Base-by-base conservation (phyloP, 2,888 invertebrate genomes). In the Eupithecia centaureata region DNA sequence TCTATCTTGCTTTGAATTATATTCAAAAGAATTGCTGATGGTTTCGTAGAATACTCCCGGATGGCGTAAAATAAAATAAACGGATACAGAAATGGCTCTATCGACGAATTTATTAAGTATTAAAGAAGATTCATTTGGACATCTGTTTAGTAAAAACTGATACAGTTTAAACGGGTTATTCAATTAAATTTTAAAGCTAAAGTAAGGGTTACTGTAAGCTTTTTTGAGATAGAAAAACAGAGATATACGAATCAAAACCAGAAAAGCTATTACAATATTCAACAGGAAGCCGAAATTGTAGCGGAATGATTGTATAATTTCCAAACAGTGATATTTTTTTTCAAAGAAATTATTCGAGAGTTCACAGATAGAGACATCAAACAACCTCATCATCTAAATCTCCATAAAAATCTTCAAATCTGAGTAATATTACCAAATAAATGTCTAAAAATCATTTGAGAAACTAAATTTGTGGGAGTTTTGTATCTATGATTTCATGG, bases 21-120 rank as follows among this genome's bases (percentile, higher is more conserved):
- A 59, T 38, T 62, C 58, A 52, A 62, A 59, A 52, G 8, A 15
- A 51, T 28, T 12, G 10, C 35, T 52, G 28, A 33, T 56, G 28
- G 77, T 81, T 84, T 84, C 82, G 74, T 77, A 81, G 85, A 84
- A 85, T 78, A 78, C 73, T 83, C 85, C 38, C 86, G 89, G 90
- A 89, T 86, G 35, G 84, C 78, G 81, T 73, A 78, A 82, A 84
- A 87, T 86, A 89, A 86, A 88, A 83, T 82, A 73, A 80, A 84
- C 90, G 92, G 92, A 91, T 88, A 86, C 87, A 81, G 86, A 86
- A 87, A 91, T 87, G 85, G 88, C 86, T 88, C 84, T 85, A 91
- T 90, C 87, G 91, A 91, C 89, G 90, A 90, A 90, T 91, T 91
- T 91, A 92, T 91, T 89, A 86, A 86, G 90, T 91, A 88, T 91